Base-by-base conservation (phyloP, 1,140 invertebrate genomes). In the Atta cephalotes region DNA sequence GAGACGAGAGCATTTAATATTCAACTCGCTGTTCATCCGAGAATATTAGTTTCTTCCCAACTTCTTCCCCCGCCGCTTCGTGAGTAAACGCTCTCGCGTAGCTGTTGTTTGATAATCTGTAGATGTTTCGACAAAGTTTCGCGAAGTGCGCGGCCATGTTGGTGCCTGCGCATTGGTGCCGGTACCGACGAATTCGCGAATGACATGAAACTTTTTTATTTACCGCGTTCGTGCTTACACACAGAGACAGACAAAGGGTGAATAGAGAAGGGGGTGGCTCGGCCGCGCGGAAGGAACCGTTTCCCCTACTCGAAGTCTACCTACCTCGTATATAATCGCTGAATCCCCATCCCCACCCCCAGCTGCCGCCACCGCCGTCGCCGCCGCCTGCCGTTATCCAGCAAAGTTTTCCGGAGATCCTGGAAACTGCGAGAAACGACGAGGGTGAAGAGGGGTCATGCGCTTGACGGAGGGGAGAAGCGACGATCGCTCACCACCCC, bases 171-270 rank as follows among this genome's bases (percentile, higher is more conserved):
- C 90, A 74, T 87, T 91, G 39, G 39, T 45, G 89, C 84, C 10
- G 65, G 68, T 31, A 63, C 86, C 84, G 82, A 71, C 89, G 84
- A 86, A 90, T 89, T 81, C 87, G 90, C 89, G 82, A 82, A 88
- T 88, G 89, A 92, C 92, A 92, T 90, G 88, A 94, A 94, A 94
- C 93, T 94, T 95, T 94, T 94, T 91, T 94, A 93, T 94, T 94
- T 93, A 94, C 91, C 90, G 87, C 89, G 82, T 86, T 90, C 82
- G 70, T 88, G 87, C 90, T 90, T 86, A 87, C 90, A 86, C 88
- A 87, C 86, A 82, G 76, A 87, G 77, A 80, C 81, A 85, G 87
- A 88, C 53, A 71, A 82, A 62, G 58, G 87, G 81, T 51, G 78
- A 63, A 25, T 35, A 58, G 87, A 49, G 21, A 10, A 49, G 25